Percentiles rank a stretch among this genome's conserved stretches.
Evolutionary conservation across 2,113 vertebrate species (phyloP).

Genomic region (Salvelinus alpinus): DNA sequence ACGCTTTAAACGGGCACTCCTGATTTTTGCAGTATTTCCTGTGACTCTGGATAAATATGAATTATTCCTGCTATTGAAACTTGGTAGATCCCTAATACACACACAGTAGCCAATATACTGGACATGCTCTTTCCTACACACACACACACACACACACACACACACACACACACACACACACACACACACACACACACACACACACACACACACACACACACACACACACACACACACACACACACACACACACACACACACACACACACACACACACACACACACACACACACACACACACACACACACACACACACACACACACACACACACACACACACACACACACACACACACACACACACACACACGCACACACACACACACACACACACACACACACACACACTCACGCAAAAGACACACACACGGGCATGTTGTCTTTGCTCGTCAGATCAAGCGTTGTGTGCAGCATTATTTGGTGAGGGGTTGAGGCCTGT

Average conservation of each 20-base stretch:
- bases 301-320: background rate
- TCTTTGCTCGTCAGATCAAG: too few relatives aligned
- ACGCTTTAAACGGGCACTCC: too few relatives aligned
- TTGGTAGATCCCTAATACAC: too few relatives aligned
- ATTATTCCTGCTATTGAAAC: too few relatives aligned
- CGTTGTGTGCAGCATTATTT: too few relatives aligned
- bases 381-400: background rate
- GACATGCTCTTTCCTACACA: background rate
- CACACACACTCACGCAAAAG: background rate
- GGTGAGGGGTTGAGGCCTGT: background rate
- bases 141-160: background rate
- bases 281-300: background rate
- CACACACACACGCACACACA: conserved; percentile 1
- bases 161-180: background rate
- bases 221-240: background rate
- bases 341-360: background rate
- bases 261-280: background rate
- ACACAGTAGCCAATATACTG: too few relatives aligned
- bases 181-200: background rate
- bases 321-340: background rate
- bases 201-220: background rate
- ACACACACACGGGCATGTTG: too few relatives aligned
- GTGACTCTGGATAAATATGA: too few relatives aligned
- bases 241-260: background rate
- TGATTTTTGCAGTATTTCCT: too few relatives aligned